Percentiles rank a stretch among this genome's conserved stretches.
Evolutionary conservation across 2,113 vertebrate genomes (phyloP).

Genomic region (Carassius auratus): DNA sequence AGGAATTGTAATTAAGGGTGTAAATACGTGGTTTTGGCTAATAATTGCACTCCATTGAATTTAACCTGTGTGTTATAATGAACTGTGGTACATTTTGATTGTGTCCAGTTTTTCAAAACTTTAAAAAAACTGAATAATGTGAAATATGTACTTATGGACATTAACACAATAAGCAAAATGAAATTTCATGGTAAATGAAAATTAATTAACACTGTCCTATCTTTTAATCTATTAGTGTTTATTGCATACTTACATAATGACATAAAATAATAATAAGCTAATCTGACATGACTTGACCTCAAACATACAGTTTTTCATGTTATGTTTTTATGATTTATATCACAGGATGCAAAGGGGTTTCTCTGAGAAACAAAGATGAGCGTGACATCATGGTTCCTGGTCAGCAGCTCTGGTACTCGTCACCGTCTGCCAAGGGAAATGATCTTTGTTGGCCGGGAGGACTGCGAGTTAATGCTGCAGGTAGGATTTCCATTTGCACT

Average conservation of each 20-base stretch:
- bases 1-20: not conserved
- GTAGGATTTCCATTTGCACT: conserved; percentile 68
- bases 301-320: not conserved
- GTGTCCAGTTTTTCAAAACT: not conserved
- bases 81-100: not conserved
- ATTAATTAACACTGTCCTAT: not conserved
- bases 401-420: conserved; percentile 91
- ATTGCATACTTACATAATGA: not conserved
- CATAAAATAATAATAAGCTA: not conserved
- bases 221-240: not conserved
- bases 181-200: not conserved
- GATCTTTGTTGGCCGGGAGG: conserved; percentile 96
- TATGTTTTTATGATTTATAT: not conserved
- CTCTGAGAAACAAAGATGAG: conserved; percentile 85
- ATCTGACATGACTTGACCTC: not conserved
- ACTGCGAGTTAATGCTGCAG: conserved; percentile 97
- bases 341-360: conserved; percentile 80
- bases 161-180: not conserved
- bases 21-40: not conserved
- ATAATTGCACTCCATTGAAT: not conserved
- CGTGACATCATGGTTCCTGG: conserved; percentile 97
- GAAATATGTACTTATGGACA: not conserved
- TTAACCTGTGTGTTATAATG: not conserved
- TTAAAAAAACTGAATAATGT: not conserved
- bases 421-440: conserved; percentile 94